phyloP scores from a whole-genome alignment of 2,888 invertebrate genomes.

The Tiphia femorata region DNA sequence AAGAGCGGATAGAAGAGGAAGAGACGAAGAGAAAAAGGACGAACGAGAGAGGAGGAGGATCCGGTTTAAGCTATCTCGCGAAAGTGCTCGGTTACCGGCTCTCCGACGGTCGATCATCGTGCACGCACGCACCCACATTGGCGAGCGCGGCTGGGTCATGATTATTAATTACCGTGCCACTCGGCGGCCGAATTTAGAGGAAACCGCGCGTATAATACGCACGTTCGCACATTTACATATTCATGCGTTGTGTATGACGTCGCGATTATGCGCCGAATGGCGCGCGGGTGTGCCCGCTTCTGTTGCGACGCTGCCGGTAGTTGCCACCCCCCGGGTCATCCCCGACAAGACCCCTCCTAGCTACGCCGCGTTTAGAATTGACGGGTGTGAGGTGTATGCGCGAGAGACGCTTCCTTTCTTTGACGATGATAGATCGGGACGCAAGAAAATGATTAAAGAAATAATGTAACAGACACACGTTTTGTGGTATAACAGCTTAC shows the following conservation, averaged over 20 bases:
- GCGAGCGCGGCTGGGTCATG: slow-evolving; percentile 23
- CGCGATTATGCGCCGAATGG: slow-evolving; percentile 45
- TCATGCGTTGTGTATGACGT: slow-evolving; percentile 41
- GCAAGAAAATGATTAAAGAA: too few species aligned
- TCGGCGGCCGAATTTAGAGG: slow-evolving; percentile 40
- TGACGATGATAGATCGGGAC: too few species aligned
- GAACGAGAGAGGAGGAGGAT: slow-evolving; percentile 5
- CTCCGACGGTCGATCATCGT: slow-evolving; percentile 17
- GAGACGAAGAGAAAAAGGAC: neutral
- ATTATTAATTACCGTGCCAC: slow-evolving; percentile 46
- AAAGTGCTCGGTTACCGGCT: slow-evolving; percentile 24
- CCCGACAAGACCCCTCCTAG: too few species aligned
- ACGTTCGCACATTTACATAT: slow-evolving; percentile 46
- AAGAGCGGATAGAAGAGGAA: slow-evolving; percentile 1
- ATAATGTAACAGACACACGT: too few species aligned
- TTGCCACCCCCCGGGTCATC: too few species aligned
- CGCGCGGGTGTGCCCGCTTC: too few species aligned
- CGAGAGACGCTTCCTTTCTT: too few species aligned
- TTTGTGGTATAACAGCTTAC: too few species aligned
- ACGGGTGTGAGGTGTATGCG: too few species aligned
- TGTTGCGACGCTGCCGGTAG: too few species aligned
- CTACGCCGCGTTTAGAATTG: too few species aligned
- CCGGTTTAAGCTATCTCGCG: slow-evolving; percentile 9
- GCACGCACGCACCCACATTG: neutral
- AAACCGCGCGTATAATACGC: slow-evolving; percentile 41